These are phyloP conservation scores for Mormyrus lacerda DNA, from an alignment of 2,113 vertebrate genomes.

Conservation along the genomic window DNA sequence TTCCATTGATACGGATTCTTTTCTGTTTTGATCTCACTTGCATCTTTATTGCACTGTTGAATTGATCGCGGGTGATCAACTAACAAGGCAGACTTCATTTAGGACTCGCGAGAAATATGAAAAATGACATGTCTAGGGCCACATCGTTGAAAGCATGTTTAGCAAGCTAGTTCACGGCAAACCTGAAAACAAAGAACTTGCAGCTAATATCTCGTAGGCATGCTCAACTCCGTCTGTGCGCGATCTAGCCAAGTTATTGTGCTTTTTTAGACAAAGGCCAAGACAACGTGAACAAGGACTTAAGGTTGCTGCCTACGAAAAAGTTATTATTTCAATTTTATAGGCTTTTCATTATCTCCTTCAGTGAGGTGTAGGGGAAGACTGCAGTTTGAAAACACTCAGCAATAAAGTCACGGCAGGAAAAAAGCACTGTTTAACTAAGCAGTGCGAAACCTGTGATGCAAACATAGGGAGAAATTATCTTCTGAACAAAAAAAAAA, in stretches of 20 bases:
- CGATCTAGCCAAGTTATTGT: constrained; percentile 27
- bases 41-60: constrained; percentile 26
- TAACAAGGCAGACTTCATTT: background rate
- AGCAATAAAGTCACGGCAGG: background rate
- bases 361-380: background rate
- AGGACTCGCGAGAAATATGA: background rate
- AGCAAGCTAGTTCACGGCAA: background rate
- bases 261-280: constrained; percentile 66
- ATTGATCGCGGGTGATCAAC: background rate
- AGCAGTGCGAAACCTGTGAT: background rate
- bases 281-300: constrained; percentile 61
- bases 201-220: background rate
- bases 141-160: background rate
- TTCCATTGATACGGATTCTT: background rate
- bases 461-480: background rate
- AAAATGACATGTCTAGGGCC: background rate
- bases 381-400: background rate
- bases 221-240: constrained; percentile 10
- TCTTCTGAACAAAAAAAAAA: background rate
- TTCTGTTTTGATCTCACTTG: background rate
- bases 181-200: constrained; percentile 14
- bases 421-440: background rate
- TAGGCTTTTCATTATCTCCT: background rate
- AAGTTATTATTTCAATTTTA: background rate
- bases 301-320: background rate